Evolutionary conservation across 2,888 invertebrate species (phyloP).

Genomic region (Carabus problematicus): DNA sequence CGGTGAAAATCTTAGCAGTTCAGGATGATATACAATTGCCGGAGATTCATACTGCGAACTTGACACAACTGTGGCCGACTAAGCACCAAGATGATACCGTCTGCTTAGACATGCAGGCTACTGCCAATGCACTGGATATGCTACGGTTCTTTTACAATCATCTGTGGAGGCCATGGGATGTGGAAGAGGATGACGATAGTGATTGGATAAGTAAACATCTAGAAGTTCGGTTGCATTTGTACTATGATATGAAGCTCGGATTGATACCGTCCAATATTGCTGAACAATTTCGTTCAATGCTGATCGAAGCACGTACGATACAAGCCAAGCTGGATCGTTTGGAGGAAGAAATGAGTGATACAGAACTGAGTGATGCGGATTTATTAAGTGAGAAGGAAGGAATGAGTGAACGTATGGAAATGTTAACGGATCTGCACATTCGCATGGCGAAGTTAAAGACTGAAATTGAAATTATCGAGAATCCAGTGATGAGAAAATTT

Average conservation of each 20-base stretch:
- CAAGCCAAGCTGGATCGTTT: conserved; percentile 58
- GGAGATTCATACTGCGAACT: conserved; percentile 66
- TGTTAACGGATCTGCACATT: conserved; percentile 64
- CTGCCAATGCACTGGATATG: conserved; percentile 71
- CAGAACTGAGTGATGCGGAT: conserved; percentile 51
- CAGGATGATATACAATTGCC: conserved; percentile 52
- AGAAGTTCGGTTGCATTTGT: conserved; percentile 63
- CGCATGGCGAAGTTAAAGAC: conserved; percentile 65
- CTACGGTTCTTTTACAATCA: conserved; percentile 71
- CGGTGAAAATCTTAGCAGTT: conserved; percentile 65
- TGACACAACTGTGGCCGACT: conserved; percentile 71
- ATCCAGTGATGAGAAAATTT: conserved; percentile 64
- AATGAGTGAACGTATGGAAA: conserved; percentile 55
- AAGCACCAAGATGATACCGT: conserved; percentile 65
- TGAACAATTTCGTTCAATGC: conserved; percentile 62
- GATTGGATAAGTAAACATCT: conserved; percentile 67
- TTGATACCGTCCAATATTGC: conserved; percentile 61
- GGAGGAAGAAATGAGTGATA: conserved; percentile 53
- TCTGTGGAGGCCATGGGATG: conserved; percentile 76
- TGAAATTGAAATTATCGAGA: conserved; percentile 67
- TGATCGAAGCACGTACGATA: conserved; percentile 63
- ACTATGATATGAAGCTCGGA: conserved; percentile 66
- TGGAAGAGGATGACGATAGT: conserved; percentile 67
- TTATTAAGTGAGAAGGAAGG: conserved; percentile 53
- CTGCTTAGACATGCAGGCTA: conserved; percentile 65